A percentile compares a stretch with the other conserved stretches of the same genome.
Conservation (phyloP, 30 jellyfish, hydroid and myxozoan genomes). For the Aurelia sp. region DNA sequence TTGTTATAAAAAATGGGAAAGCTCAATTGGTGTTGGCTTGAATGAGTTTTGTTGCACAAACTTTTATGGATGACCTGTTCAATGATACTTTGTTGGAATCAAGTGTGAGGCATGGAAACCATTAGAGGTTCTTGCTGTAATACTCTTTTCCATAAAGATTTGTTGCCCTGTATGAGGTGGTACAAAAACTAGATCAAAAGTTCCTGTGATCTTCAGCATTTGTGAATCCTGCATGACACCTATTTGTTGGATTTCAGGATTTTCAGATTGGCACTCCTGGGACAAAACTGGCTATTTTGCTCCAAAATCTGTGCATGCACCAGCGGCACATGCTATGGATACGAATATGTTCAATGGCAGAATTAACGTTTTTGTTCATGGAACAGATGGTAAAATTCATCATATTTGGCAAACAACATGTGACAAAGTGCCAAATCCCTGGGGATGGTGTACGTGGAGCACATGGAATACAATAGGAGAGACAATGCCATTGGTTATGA, state of each 20-base stretch:
- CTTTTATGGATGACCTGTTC: too few relatives aligned
- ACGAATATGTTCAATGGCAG: conserved; percentile 92
- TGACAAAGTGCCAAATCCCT: conserved; percentile 99
- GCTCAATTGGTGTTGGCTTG: too few relatives aligned
- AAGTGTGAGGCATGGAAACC: too few relatives aligned
- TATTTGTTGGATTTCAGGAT: conserved; percentile 26
- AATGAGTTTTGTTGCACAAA: too few relatives aligned
- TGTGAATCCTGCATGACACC: not conserved
- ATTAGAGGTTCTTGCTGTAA: too few relatives aligned
- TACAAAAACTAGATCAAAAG: too few relatives aligned
- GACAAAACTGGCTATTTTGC: conserved; percentile 97
- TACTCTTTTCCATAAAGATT: too few relatives aligned
- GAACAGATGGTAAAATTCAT: conserved; percentile 91
- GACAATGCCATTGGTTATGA: conserved; percentile 47
- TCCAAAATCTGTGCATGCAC: conserved; percentile 90
- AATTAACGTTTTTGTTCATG: conserved; percentile 91
- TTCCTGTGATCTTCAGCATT: too few relatives aligned
- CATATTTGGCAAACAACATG: conserved; percentile 99
- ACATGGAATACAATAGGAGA: conserved; percentile 89
- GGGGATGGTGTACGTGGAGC: conserved; percentile 99
- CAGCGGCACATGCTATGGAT: conserved; percentile 95
- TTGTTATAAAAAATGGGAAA: too few relatives aligned
- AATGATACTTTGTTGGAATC: too few relatives aligned
- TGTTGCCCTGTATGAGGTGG: too few relatives aligned
- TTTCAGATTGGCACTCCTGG: conserved; percentile 94